phyloP scores from a whole-genome alignment of 2,888 invertebrate genomes.

The Drosophila pegasa region DNA sequence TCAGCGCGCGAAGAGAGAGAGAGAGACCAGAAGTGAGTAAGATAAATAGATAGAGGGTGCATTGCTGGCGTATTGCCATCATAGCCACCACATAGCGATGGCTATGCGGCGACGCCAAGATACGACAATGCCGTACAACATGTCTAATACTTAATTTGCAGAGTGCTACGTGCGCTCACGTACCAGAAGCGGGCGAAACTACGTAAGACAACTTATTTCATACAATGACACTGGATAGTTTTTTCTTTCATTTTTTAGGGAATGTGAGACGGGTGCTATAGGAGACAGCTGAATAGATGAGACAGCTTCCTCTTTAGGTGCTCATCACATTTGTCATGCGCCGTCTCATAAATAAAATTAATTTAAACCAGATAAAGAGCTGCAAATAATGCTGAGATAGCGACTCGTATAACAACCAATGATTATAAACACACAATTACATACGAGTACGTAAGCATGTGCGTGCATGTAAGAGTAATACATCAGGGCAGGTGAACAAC shows the following conservation, averaged over 20 bases:
- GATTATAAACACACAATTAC: conserved; percentile 8
- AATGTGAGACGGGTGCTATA: not conserved
- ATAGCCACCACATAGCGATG: conserved; percentile 15
- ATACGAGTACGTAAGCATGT: not conserved
- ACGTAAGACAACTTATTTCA: conserved; percentile 14
- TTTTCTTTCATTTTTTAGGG: not conserved
- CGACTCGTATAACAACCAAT: conserved; percentile 23
- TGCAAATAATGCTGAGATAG: conserved; percentile 27
- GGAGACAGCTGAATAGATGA: conserved; percentile 31
- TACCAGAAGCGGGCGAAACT: conserved; percentile 36
- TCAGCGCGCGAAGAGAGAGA: not conserved
- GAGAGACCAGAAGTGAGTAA: not conserved
- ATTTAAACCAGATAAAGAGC: conserved; percentile 46
- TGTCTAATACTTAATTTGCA: conserved; percentile 73
- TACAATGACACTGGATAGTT: conserved; percentile 1
- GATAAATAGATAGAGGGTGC: conserved; percentile 6
- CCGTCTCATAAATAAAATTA: conserved; percentile 48
- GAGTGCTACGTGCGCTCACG: conserved; percentile 72
- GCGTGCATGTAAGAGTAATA: not conserved
- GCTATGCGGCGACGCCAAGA: conserved; percentile 18
- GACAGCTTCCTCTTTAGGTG: conserved; percentile 45
- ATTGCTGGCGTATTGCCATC: conserved; percentile 40
- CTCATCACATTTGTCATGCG: conserved; percentile 65
- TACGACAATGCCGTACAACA: conserved; percentile 59
- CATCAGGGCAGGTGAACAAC: conserved; percentile 17